Conservation (phyloP, 2,113 vertebrate species). For the Urocolius indicus region DNA sequence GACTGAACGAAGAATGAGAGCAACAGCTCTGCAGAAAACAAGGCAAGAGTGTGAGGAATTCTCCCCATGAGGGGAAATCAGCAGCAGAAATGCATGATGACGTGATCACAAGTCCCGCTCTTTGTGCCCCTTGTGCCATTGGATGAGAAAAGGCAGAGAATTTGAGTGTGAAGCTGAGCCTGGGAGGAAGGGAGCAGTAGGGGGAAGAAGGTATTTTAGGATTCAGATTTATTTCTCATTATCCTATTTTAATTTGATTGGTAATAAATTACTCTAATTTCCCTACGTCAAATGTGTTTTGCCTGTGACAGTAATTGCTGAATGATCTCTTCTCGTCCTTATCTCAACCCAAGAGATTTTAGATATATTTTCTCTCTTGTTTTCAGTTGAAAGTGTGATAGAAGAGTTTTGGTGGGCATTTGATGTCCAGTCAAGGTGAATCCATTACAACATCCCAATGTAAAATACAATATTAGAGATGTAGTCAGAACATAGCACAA, state of each 20-base stretch:
- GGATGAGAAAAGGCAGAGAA: neutral
- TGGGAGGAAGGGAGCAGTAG: no score
- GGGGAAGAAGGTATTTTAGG: neutral
- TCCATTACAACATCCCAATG: neutral
- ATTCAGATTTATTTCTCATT: neutral
- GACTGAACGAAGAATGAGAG: no score
- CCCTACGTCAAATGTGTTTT: no score
- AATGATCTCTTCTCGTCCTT: neutral
- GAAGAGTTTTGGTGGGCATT: neutral
- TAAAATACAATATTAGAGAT: neutral
- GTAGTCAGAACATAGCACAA: accelerated
- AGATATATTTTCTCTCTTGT: neutral
- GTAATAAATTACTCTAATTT: no score
- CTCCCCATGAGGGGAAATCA: no score
- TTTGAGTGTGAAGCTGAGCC: neutral
- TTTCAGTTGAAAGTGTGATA: no score
- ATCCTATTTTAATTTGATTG: neutral
- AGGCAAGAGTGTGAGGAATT: no score
- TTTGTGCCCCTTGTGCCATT: neutral
- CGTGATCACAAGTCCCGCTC: no score
- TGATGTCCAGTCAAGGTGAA: neutral
- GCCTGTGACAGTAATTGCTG: no score
- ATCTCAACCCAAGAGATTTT: neutral
- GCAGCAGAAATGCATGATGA: no score
- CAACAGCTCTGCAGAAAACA: no score